These are phyloP conservation scores for Nomada flava DNA, from an alignment of 2,888 invertebrate genomes.

Conservation along the genomic window DNA sequence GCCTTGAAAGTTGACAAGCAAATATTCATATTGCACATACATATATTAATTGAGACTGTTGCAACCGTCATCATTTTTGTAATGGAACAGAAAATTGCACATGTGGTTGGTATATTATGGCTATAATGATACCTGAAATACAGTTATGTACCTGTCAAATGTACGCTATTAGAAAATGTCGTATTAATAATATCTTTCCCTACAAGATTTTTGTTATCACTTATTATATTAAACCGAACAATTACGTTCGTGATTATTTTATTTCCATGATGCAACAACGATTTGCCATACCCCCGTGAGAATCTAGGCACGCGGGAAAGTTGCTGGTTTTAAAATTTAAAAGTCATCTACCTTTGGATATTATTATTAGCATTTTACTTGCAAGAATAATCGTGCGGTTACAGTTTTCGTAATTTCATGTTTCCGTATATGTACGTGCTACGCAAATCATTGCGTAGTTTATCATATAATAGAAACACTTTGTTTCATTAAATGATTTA, in stretches of 20 bases:
- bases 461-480: background rate
- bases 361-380: constrained; percentile 6
- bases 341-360: no score
- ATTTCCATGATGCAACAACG: background rate
- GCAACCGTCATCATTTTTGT: no score
- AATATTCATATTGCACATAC: no score
- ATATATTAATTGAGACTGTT: no score
- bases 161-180: no score
- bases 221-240: background rate
- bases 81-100: no score
- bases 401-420: background rate
- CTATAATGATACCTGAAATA: no score
- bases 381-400: background rate
- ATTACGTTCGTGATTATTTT: background rate
- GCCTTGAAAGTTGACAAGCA: no score
- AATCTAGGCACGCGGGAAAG: constrained; percentile 29
- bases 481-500: background rate
- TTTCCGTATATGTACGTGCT: background rate
- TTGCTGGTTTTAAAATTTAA: background rate
- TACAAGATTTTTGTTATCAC: background rate
- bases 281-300: background rate
- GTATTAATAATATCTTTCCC: no score
- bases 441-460: background rate
- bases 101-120: no score
- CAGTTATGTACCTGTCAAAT: no score